These are phyloP conservation scores for Lottia gigantea DNA, from an alignment of 2,888 invertebrate species.

Conservation along the genomic window DNA sequence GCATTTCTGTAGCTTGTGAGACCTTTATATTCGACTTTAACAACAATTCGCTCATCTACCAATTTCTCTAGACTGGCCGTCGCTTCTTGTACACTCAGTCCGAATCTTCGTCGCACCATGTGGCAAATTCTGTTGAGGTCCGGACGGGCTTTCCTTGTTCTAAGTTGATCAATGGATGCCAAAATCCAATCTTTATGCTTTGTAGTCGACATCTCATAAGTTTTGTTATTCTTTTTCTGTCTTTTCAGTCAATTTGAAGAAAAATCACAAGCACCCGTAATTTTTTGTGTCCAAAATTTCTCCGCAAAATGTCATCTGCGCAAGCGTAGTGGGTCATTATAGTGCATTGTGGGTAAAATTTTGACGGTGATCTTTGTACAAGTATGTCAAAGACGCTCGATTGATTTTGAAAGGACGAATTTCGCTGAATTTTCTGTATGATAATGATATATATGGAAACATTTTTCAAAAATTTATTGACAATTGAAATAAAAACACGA, in stretches of 20 bases:
- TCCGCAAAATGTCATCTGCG: conserved; percentile 1
- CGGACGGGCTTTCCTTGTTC: conserved; percentile 84
- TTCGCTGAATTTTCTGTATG: no score
- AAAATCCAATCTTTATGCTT: conserved; percentile 77
- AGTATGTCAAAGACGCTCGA: conserved; percentile 7
- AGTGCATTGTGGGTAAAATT: conserved; percentile 1
- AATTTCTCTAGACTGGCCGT: conserved; percentile 77
- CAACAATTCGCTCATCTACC: conserved; percentile 79
- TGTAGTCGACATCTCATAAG: conserved; percentile 27
- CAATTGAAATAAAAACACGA: no score
- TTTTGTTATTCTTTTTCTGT: background rate
- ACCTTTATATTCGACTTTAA: conserved; percentile 87
- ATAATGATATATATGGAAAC: no score
- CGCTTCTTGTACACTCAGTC: conserved; percentile 74
- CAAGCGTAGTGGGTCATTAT: background rate
- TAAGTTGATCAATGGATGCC: conserved; percentile 85
- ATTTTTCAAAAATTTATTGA: no score
- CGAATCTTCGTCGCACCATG: conserved; percentile 80
- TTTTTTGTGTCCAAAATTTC: conserved; percentile 1
- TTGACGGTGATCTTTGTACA: background rate
- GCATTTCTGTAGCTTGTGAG: conserved; percentile 86
- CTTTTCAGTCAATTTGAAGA: conserved; percentile 2
- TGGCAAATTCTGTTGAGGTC: conserved; percentile 84
- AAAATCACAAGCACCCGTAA: conserved; percentile 4
- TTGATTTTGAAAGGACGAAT: background rate